phyloP scores from a whole-genome alignment of 2,797 vertebrate genomes.

The Pogoniulus pusillus region DNA sequence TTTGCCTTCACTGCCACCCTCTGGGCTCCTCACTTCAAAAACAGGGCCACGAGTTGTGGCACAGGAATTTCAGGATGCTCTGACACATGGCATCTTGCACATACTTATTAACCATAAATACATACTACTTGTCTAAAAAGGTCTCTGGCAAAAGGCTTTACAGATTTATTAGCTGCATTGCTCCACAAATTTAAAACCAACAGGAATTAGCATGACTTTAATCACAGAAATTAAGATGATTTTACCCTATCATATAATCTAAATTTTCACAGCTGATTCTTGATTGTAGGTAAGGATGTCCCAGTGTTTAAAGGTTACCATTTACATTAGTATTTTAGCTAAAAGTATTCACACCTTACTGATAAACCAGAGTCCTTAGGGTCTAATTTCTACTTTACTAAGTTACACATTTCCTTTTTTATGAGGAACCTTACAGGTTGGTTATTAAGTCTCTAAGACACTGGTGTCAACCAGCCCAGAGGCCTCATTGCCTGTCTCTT shows the following conservation, averaged over 20 bases:
- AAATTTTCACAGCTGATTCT: not conserved
- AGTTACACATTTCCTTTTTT: not conserved
- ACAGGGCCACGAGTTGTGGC: not conserved
- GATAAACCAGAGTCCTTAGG: not conserved
- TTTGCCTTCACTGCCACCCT: constrained; percentile 63
- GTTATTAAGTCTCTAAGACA: not conserved
- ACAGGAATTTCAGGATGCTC: not conserved
- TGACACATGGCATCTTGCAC: not conserved
- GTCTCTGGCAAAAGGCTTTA: not conserved
- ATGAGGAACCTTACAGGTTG: too few relatives aligned
- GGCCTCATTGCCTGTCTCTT: not conserved
- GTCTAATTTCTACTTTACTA: not conserved
- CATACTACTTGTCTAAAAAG: not conserved
- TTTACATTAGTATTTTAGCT: not conserved
- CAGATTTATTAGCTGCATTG: not conserved
- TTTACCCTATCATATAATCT: not conserved
- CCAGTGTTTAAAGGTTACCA: not conserved
- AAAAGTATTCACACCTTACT: not conserved
- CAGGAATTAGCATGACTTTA: not conserved
- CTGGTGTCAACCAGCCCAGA: not conserved
- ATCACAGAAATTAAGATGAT: not conserved
- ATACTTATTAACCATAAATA: not conserved
- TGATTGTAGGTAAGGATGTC: not conserved
- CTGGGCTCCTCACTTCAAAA: constrained; percentile 47
- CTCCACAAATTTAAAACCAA: not conserved